Conservation (phyloP, 2,113 vertebrate species). For the Xyrauchen texanus region DNA sequence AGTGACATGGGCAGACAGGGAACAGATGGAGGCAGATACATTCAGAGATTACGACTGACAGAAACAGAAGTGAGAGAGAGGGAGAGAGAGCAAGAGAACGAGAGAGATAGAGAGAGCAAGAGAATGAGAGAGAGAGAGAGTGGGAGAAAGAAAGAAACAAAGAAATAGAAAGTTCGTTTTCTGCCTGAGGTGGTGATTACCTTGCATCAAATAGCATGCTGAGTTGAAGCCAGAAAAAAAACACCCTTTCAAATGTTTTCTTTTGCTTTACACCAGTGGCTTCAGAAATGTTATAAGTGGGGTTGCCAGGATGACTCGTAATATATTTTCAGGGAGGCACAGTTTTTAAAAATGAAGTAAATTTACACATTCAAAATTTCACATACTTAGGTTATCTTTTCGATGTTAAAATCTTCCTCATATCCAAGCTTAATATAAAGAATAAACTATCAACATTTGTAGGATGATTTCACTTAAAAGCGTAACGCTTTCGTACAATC, state of each 20-base stretch:
- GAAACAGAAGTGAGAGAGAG: constrained; percentile 1
- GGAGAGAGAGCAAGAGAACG: background rate
- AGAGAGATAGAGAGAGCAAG: constrained; percentile 1
- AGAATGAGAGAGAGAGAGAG: constrained; percentile 5
- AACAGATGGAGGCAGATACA: background rate
- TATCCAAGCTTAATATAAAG: too few relatives aligned
- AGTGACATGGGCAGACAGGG: too few relatives aligned
- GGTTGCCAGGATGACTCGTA: background rate
- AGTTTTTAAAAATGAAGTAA: background rate
- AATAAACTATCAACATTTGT: too few relatives aligned
- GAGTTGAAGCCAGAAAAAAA: constrained; percentile 2
- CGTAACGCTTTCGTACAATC: too few relatives aligned
- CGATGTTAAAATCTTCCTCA: too few relatives aligned
- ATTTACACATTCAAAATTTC: too few relatives aligned
- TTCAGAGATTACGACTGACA: background rate
- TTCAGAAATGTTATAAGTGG: background rate
- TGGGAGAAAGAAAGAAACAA: background rate
- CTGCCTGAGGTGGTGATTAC: constrained; percentile 12
- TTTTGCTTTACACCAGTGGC: background rate
- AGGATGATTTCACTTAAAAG: too few relatives aligned
- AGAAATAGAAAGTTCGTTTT: constrained; percentile 11
- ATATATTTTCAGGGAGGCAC: background rate
- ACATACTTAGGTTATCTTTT: too few relatives aligned
- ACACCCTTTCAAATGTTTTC: background rate
- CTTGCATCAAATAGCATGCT: constrained; percentile 16